A percentile compares a stretch with the other conserved stretches of the same genome.
Evolutionary conservation across 2,113 vertebrate species (phyloP).

Genomic region (Camarhynchus parvulus): DNA sequence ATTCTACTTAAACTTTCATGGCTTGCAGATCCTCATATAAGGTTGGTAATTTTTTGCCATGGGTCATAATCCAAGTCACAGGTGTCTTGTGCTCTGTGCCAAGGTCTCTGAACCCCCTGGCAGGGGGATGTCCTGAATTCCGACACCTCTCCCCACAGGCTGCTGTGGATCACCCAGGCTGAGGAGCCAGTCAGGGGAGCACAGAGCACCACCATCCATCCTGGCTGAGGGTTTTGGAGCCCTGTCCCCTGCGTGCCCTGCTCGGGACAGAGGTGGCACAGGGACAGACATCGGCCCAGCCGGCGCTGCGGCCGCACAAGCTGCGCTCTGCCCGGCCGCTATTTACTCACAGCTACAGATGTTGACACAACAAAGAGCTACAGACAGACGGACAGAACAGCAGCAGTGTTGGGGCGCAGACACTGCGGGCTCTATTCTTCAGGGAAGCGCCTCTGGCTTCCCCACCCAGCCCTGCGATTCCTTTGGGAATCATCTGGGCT

Average conservation of each 20-base stretch:
- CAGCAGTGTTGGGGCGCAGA: conserved; percentile 23
- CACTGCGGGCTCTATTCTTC: conserved; percentile 59
- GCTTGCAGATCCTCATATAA: too few species aligned
- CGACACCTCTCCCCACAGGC: background rate
- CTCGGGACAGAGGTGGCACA: background rate
- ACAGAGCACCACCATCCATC: background rate
- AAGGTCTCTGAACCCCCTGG: too few species aligned
- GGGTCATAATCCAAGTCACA: too few species aligned
- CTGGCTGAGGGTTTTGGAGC: background rate
- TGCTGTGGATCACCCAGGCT: background rate
- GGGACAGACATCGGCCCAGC: background rate
- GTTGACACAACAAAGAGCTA: conserved; percentile 69
- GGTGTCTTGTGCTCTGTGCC: too few species aligned
- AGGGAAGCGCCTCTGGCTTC: conserved; percentile 43
- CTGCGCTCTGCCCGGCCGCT: conserved; percentile 46
- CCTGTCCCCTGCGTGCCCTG: background rate
- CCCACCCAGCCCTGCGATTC: conserved; percentile 5
- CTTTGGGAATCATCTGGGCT: conserved; percentile 35
- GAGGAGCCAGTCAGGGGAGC: background rate
- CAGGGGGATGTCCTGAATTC: too few species aligned
- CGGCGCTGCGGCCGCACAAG: conserved; percentile 34
- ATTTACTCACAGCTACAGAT: conserved; percentile 70
- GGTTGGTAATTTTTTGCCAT: too few species aligned
- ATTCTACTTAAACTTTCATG: too few species aligned
- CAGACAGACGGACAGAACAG: conserved; percentile 60